Percentiles rank a stretch among this genome's conserved stretches.
These are phyloP conservation scores for Ailurus styani DNA, from an alignment of 2,113 vertebrate species.

Conservation along the genomic window DNA sequence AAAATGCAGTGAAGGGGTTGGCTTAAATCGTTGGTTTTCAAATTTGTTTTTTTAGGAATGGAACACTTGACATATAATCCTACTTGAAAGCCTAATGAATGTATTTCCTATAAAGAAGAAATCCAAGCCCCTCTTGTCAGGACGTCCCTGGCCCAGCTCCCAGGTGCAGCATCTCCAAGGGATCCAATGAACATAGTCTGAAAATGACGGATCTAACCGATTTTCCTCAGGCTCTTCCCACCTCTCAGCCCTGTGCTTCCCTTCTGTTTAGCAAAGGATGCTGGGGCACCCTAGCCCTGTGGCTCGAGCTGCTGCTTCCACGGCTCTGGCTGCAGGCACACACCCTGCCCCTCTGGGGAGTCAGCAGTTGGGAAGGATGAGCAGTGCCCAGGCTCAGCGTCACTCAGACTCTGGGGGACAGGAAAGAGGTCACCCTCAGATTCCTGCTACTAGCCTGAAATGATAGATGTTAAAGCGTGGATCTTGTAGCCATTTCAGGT, in stretches of 20 bases:
- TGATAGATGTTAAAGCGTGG: not conserved
- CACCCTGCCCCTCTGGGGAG: not conserved
- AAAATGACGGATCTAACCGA: not conserved
- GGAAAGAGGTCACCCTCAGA: not conserved
- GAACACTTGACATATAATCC: not conserved
- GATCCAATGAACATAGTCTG: not conserved
- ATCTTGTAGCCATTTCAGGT: not conserved
- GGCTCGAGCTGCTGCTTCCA: not conserved
- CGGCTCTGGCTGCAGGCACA: not conserved
- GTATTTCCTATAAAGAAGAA: not conserved
- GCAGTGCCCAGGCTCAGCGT: not conserved
- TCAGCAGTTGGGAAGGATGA: not conserved
- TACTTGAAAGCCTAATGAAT: slow-evolving; percentile 41
- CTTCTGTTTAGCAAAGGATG: not conserved
- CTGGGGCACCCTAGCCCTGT: not conserved
- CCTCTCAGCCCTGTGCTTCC: not conserved
- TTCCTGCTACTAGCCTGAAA: not conserved
- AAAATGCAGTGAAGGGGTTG: not conserved
- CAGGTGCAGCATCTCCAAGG: not conserved
- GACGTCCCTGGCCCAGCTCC: not conserved
- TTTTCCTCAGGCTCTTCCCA: not conserved
- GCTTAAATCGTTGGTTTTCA: slow-evolving; percentile 25
- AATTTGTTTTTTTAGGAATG: not conserved
- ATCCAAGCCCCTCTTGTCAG: not conserved
- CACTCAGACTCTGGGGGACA: not conserved